Evolutionary conservation across 2,888 invertebrate species (phyloP), one percentile per base, ranked within the genome.

Genomic region (Brenthis hecate): DNA sequence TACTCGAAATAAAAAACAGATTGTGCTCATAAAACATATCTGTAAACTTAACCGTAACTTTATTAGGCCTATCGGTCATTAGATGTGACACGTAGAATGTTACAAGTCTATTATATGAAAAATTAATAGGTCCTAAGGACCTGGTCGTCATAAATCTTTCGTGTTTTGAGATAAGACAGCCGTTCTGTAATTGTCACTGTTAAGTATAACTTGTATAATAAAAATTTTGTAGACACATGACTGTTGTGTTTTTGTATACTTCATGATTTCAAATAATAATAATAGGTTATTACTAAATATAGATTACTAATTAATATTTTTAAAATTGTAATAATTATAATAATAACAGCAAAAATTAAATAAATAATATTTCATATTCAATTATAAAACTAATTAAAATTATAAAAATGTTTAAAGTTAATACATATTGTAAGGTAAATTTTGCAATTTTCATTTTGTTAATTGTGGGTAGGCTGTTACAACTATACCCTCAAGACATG

Each of bases 1-100:
- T 32, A 13, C 0, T 23, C 23, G 6, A 8, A 43, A 43, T 36
- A 65, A 66, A 70, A 70, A 70, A 55, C 47, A 62, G 56, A 67
- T 77, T 77, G 75, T 73, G 78, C 70, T 78, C 76, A 80, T 76
- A 80, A 72, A 77, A 70, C 68, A 71, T 73, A 72, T 72, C 74
- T 71, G 75, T 78, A 71, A 66, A 73, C 62, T 71, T 69, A 68
- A 73, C 60, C 66, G 66, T 68, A 70, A 70, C 68, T 68, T 69
- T 73, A 68, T 70, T 68, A 60, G 57, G 56, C 56, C 47, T 58
- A 62, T 68, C 60, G 64, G 65, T 73, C 68, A 68, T 70, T 65
- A 65, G 58, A 69, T 23, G 43, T 67, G 71, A 71, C 70, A 67
- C 61, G 67, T 74, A 67, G 70, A 62, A 65, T 63, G 71, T 66